Evolutionary conservation across 2,113 vertebrate species (phyloP).

Genomic region (Melierax canorus): DNA sequence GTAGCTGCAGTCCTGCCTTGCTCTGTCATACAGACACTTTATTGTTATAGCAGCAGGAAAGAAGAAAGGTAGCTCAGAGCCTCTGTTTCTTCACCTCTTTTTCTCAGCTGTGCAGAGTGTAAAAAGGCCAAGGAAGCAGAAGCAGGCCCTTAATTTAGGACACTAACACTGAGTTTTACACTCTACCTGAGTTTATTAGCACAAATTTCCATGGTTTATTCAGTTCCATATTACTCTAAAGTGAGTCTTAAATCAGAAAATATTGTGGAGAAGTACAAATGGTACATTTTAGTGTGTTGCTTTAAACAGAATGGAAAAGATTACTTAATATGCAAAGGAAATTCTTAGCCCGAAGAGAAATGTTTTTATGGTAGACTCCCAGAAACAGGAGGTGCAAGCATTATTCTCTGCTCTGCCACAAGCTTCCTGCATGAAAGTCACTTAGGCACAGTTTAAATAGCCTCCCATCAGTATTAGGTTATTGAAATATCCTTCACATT

Average conservation of each 20-base stretch:
- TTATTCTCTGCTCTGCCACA: not conserved
- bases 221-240: conserved; percentile 21
- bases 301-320: conserved; percentile 46
- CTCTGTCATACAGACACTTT: not conserved
- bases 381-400: not conserved
- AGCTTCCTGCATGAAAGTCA: not conserved
- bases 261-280: conserved; percentile 12
- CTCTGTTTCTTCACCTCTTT: not conserved
- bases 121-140: not conserved
- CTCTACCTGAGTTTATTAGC: conserved; percentile 18
- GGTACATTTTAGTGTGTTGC: conserved; percentile 25
- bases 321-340: conserved; percentile 42
- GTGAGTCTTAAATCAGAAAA: conserved; percentile 49
- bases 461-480: not conserved
- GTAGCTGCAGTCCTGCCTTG: not conserved
- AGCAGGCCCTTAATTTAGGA: not conserved
- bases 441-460: not conserved
- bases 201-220: conserved; percentile 27
- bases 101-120: not conserved
- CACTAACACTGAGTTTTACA: not conserved
- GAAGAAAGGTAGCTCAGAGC: not conserved
- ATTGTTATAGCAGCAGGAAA: not conserved
- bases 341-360: conserved; percentile 27
- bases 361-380: conserved; percentile 1
- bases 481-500: not conserved